A percentile compares a stretch with the other conserved stretches of the same genome.
Evolutionary conservation across 2,113 vertebrate species (phyloP).

Genomic region (Acrocephalus arundinaceus): DNA sequence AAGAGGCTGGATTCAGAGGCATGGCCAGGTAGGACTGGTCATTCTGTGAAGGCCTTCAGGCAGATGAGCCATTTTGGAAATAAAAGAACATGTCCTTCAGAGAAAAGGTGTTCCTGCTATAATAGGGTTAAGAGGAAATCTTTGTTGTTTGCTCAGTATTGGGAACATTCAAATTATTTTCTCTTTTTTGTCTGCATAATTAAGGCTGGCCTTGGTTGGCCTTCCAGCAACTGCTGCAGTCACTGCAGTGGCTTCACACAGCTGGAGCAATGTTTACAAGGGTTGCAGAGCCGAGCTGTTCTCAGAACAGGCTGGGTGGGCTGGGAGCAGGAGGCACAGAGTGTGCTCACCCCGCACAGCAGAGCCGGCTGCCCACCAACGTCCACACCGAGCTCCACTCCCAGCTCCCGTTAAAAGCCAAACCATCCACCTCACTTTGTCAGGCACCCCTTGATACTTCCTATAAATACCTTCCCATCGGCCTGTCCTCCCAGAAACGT

Average conservation of each 20-base stretch:
- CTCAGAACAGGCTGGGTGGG: slow-evolving; percentile 47
- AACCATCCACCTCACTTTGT: background rate
- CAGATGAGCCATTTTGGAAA: background rate
- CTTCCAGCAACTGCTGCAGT: slow-evolving; percentile 3
- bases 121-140: background rate
- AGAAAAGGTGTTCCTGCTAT: background rate
- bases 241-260: background rate
- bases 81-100: background rate
- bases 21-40: background rate
- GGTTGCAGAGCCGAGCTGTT: background rate
- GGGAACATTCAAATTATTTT: slow-evolving; percentile 5
- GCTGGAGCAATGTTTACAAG: slow-evolving; percentile 29
- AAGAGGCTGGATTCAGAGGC: background rate
- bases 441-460: background rate
- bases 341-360: background rate
- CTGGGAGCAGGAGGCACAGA: slow-evolving; percentile 24
- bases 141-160: background rate
- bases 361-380: rapidly evolving
- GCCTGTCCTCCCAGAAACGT: background rate
- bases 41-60: background rate
- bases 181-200: background rate
- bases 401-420: background rate
- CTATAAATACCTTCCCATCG: background rate
- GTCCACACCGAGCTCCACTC: background rate
- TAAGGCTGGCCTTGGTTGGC: slow-evolving; percentile 15